Conservation (phyloP, 2,113 vertebrate genomes). For the Nyctibius bracteatus region DNA sequence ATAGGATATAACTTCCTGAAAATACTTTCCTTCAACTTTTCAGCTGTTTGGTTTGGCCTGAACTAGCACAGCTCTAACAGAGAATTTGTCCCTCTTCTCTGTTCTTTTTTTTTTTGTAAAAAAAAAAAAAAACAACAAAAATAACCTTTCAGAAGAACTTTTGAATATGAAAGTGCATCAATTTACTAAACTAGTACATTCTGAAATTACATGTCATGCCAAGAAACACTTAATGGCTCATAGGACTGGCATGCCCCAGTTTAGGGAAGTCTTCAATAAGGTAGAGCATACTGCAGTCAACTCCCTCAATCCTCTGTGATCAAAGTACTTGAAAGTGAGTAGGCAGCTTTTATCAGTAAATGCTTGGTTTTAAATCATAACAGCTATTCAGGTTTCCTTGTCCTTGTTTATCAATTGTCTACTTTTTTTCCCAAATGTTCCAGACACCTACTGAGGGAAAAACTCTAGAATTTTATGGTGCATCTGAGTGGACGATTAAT, state of each 20-base stretch:
- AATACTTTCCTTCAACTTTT: neutral
- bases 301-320: neutral
- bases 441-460: conserved; percentile 30
- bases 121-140: neutral
- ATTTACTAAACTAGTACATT: neutral
- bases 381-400: conserved; percentile 11
- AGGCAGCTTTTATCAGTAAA: conserved; percentile 46
- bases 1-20: neutral
- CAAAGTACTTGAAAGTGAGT: conserved; percentile 1
- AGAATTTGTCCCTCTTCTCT: neutral
- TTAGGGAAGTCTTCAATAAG: neutral
- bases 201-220: neutral
- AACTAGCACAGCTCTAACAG: neutral
- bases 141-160: neutral
- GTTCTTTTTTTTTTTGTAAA: neutral
- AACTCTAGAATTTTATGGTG: conserved; percentile 23
- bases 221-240: neutral
- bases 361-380: conserved; percentile 6
- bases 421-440: neutral
- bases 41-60: neutral
- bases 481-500: conserved; percentile 16
- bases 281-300: neutral
- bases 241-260: neutral
- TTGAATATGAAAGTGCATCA: neutral
- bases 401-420: conserved; percentile 48